Base-by-base conservation (phyloP, 2,113 vertebrate species). In the Archocentrus centrarchus region DNA sequence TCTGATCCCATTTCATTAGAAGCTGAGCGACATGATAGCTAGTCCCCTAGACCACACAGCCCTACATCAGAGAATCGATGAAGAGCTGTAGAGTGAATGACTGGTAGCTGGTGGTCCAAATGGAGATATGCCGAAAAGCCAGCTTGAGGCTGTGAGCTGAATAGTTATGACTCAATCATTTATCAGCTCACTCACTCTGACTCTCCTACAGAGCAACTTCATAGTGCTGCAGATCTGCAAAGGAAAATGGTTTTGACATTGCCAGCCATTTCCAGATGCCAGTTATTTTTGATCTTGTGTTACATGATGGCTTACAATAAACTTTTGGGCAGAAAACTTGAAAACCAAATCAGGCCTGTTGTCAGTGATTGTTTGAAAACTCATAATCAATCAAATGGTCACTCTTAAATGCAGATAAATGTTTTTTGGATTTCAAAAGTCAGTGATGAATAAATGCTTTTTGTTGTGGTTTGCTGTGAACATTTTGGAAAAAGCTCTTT, bases 1-100 rank as follows among this genome's bases (percentile, higher is more conserved):
- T 81, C 59, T 83, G 80, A 90, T 77, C 79, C 59, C 41, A 75
- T 88, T 93, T 81, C 85, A 88, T 75, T 77, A 60, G 83, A 78
- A 58, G 61, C 55, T 14, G 17, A 61, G 63, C 41, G 2, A 84
- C 79, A 61, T 37, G 80, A 89, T 84, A 44, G 78, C 35, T 61
- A n/a, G 53, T 78, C 84, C 59, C 6, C 9, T 10, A 39, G 75
- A 66, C 73, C 41, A 11, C 64, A 39, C 50, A 15, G 76, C 75
- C 64, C 32, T 70, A 75, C 70, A 75, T 85, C 84, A 76, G 68
- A 66, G 44, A 76, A 84, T 78, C 59, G 39, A 27, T 90, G 77
- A 76, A 7, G 17, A 58, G 80, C 62, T 24, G 59, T 17, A 1
- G 41, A 78, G 68, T 70, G 60, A 84, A 59, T 76, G 83, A 79